These are phyloP conservation scores for Drosophila antonietae DNA, from an alignment of 2,888 invertebrate species.

Conservation along the genomic window DNA sequence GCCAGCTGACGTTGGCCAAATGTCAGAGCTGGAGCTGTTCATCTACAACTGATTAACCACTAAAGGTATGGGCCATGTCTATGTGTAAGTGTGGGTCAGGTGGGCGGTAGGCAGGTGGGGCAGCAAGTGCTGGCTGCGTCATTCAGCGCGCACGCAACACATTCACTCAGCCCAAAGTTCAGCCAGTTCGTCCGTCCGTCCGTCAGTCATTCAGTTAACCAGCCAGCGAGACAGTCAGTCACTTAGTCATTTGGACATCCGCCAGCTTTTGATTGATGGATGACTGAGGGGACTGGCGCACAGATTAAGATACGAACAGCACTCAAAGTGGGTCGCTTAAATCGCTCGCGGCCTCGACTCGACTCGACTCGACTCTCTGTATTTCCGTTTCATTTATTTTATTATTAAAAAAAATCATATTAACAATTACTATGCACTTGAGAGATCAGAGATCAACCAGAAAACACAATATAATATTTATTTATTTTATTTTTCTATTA, in stretches of 20 bases:
- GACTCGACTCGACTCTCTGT: conserved; percentile 5
- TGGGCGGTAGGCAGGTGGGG: conserved; percentile 15
- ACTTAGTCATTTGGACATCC: conserved; percentile 69
- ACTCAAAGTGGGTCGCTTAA: conserved; percentile 67
- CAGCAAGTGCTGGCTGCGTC: conserved; percentile 69
- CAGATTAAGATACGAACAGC: conserved; percentile 64
- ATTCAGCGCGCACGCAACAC: conserved; percentile 61
- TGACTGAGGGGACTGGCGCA: conserved; percentile 47
- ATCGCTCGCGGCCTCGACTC: conserved; percentile 12
- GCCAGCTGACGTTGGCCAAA: conserved; percentile 67
- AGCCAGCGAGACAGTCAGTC: conserved; percentile 25
- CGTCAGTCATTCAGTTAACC: conserved; percentile 1
- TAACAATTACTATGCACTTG: background rate
- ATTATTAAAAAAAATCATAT: background rate
- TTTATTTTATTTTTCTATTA: background rate
- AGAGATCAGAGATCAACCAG: background rate
- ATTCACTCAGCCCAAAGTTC: conserved; percentile 39
- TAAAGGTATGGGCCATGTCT: conserved; percentile 26
- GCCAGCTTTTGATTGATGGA: conserved; percentile 74
- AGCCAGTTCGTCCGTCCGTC: conserved; percentile 5
- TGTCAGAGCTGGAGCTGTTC: conserved; percentile 54
- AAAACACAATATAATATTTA: background rate
- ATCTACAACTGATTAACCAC: conserved; percentile 69
- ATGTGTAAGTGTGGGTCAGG: conserved; percentile 17
- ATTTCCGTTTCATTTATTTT: conserved; percentile 12